Conservation (phyloP, 2,888 invertebrate genomes). For the Bugulina stolonifera region DNA sequence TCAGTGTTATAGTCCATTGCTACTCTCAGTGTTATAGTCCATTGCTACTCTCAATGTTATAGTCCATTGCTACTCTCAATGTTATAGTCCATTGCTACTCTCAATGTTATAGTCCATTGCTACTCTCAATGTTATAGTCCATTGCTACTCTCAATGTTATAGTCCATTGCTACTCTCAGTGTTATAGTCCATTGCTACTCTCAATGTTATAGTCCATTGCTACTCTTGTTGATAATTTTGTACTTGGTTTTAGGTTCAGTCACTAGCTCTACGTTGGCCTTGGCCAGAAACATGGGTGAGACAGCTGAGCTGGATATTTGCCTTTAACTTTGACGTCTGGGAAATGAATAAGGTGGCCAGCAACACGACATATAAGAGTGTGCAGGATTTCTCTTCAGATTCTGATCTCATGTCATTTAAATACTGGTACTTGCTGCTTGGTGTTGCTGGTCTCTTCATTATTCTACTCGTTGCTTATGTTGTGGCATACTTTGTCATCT, state of each 20-base stretch:
- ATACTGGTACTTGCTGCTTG: constrained; percentile 37
- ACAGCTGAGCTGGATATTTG: constrained; percentile 36
- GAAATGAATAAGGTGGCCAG: constrained; percentile 40
- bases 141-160: no score
- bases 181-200: no score
- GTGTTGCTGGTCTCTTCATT: constrained; percentile 35
- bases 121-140: no score
- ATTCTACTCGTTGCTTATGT: constrained; percentile 32
- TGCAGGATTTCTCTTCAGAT: constrained; percentile 34
- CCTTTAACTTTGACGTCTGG: constrained; percentile 45
- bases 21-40: no score
- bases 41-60: no score
- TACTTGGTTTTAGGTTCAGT: constrained; percentile 37
- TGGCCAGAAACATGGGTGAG: constrained; percentile 40
- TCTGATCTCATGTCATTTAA: constrained; percentile 32
- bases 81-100: no score
- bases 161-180: no score
- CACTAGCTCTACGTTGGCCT: constrained; percentile 44
- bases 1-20: no score
- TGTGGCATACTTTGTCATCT: constrained; percentile 34
- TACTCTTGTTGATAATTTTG: no score
- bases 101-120: no score
- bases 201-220: no score
- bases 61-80: no score
- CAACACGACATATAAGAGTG: constrained; percentile 35